Percentiles rank a stretch among this genome's conserved stretches.
Conservation (phyloP, 2,113 vertebrate genomes). For the Pristiophorus japonicus region DNA sequence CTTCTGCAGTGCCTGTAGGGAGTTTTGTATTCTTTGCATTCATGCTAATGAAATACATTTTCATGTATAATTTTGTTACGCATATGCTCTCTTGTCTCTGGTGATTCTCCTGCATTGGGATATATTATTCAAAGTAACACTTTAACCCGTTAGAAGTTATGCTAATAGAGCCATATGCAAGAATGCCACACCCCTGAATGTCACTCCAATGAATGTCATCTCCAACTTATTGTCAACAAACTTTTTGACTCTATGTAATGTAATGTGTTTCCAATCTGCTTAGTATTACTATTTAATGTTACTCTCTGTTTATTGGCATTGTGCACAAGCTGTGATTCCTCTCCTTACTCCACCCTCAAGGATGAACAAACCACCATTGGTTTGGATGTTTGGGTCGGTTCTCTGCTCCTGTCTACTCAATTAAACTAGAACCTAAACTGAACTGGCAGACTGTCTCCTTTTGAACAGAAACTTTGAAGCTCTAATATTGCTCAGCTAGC, state of each 20-base stretch:
- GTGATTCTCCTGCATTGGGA: background rate
- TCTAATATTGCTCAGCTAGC: background rate
- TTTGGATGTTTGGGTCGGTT: background rate
- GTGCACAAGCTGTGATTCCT: background rate
- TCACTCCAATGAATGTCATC: background rate
- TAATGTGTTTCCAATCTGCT: background rate
- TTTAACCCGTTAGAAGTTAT: background rate
- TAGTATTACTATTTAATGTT: background rate
- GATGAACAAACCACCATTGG: background rate
- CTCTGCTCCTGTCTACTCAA: background rate
- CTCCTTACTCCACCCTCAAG: background rate
- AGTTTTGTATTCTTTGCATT: background rate
- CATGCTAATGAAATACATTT: conserved; percentile 12
- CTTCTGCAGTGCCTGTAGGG: background rate
- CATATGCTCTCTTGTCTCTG: background rate
- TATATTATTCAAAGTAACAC: background rate
- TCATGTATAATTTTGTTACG: conserved; percentile 31
- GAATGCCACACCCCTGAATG: background rate
- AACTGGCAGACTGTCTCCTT: background rate
- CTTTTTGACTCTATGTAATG: background rate
- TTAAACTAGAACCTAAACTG: background rate
- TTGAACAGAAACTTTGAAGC: background rate
- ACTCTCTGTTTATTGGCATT: background rate
- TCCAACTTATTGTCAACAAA: background rate
- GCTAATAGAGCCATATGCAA: background rate